Evolutionary conservation across 2,888 invertebrate genomes (phyloP).

Genomic region (Scaeva pyrastri): DNA sequence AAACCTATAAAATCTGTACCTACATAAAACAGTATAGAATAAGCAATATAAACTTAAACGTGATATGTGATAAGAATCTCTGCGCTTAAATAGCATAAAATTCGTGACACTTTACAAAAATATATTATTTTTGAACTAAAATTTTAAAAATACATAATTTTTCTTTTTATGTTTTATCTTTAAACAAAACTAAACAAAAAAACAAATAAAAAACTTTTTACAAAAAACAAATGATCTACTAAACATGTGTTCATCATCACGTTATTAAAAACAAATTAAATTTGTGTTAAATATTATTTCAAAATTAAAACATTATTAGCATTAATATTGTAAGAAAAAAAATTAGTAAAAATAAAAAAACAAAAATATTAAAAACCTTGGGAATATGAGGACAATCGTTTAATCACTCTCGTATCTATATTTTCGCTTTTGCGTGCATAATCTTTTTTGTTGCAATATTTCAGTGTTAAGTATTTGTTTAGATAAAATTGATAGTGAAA

Average conservation of each 20-base stretch:
- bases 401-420: slow-evolving; percentile 63
- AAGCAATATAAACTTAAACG: slow-evolving; percentile 72
- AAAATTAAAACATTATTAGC: slow-evolving; percentile 39
- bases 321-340: slow-evolving; percentile 17
- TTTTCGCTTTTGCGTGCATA: slow-evolving; percentile 75
- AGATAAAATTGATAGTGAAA: not conserved
- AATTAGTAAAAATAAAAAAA: slow-evolving; percentile 2
- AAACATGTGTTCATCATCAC: slow-evolving; percentile 74
- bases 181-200: slow-evolving; percentile 14
- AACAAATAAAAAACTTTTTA: slow-evolving; percentile 22
- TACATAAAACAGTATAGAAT: slow-evolving; percentile 69
- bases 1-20: slow-evolving; percentile 43
- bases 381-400: slow-evolving; percentile 75
- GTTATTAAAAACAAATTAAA: slow-evolving; percentile 43
- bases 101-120: slow-evolving; percentile 50
- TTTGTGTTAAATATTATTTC: slow-evolving; percentile 47
- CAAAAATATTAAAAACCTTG: slow-evolving; percentile 46
- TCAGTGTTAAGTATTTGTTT: slow-evolving; percentile 51
- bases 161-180: slow-evolving; percentile 44
- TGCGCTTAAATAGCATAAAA: slow-evolving; percentile 63
- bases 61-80: slow-evolving; percentile 74
- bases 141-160: slow-evolving; percentile 25
- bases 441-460: slow-evolving; percentile 64
- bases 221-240: slow-evolving; percentile 56
- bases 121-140: slow-evolving; percentile 29